phyloP scores from a whole-genome alignment of 2,888 invertebrate genomes.

The Eristalis tenax region DNA sequence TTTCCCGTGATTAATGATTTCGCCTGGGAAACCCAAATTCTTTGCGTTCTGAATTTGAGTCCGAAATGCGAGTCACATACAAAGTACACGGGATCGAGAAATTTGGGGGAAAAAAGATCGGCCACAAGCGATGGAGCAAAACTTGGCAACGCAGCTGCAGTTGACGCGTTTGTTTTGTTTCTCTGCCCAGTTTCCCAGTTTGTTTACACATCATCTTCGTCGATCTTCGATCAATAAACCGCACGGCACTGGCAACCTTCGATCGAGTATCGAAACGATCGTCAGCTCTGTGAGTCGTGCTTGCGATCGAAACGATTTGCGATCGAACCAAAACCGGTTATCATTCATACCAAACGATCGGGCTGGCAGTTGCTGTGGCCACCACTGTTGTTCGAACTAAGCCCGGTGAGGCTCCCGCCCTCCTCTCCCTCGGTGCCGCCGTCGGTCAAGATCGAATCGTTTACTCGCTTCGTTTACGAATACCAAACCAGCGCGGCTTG shows the following conservation, averaged over 20 bases:
- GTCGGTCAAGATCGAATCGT: slow-evolving; percentile 33
- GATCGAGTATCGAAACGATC: slow-evolving; percentile 69
- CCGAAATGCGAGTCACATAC: slow-evolving; percentile 46
- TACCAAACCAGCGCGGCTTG: slow-evolving; percentile 4
- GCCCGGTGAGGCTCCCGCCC: slow-evolving; percentile 8
- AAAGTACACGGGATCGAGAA: neutral
- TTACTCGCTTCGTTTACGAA: slow-evolving; percentile 60
- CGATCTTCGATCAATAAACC: slow-evolving; percentile 54
- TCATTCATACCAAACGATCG: slow-evolving; percentile 6
- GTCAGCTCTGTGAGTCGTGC: neutral
- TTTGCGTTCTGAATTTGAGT: slow-evolving; percentile 28
- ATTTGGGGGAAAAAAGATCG: neutral
- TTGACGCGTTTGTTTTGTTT: neutral
- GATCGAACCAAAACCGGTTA: slow-evolving; percentile 59
- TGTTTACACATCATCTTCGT: slow-evolving; percentile 71
- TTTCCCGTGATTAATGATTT: slow-evolving; percentile 50
- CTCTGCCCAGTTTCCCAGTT: slow-evolving; percentile 42
- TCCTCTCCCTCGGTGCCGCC: neutral
- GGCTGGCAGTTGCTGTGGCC: slow-evolving; percentile 26
- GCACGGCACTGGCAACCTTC: slow-evolving; percentile 39
- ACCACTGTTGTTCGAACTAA: slow-evolving; percentile 57
- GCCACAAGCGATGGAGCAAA: neutral
- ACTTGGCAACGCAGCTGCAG: slow-evolving; percentile 5
- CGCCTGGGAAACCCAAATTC: slow-evolving; percentile 57
- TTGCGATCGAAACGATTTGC: neutral